Base-by-base conservation (phyloP, 1,140 invertebrate genomes). In the Ruditapes philippinarum region DNA sequence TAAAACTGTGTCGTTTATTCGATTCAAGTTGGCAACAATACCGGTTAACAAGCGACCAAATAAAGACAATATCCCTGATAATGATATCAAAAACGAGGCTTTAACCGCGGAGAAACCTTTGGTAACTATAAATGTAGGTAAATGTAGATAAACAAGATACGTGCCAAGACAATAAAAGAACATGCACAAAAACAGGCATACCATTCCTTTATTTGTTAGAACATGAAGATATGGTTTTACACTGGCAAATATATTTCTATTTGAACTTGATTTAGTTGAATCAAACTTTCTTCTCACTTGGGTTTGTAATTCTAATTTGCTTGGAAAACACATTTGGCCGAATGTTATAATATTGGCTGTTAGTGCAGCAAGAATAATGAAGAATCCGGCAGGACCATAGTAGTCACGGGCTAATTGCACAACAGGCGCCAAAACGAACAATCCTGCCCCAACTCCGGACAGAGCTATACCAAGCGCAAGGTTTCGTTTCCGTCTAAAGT, bases 281-380 rank as follows among this genome's bases (percentile, higher is more conserved):
- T 62, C 7, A 1, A 62, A 9, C 0, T 70, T 54, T 54, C 70
- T 80, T n/a, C 65, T 28, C 22, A 7, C 17, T 28, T 83, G 65
- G 33, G 42, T 68, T 5, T 89, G 33, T 19, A 74, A n/a, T 49
- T 89, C 88, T 28, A 83, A 38, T 19, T 38, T 40, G 40, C 54
- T 79, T 1, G 88, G 88, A 36, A 74, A 83, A 33, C 88, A 89
- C 33, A 89, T 3, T 17, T 25, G 19, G 12, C 88, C 88, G 40
- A 89, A 89, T n/a, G 57, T 45, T 22, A 82, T 25, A 11, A 83
- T 74, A 42, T 89, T 49, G 1, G 62, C 49, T 7, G 62, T 57
- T 17, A 89, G 76, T n/a, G 65, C 88, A n/a, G 79, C 88, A 19
- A 89, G 25, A 25, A 83, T 74, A 0, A 89, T 73, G 54, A 89